phyloP scores from a whole-genome alignment of 1,140 invertebrate species.

The Cyphomyrmex costatus region DNA sequence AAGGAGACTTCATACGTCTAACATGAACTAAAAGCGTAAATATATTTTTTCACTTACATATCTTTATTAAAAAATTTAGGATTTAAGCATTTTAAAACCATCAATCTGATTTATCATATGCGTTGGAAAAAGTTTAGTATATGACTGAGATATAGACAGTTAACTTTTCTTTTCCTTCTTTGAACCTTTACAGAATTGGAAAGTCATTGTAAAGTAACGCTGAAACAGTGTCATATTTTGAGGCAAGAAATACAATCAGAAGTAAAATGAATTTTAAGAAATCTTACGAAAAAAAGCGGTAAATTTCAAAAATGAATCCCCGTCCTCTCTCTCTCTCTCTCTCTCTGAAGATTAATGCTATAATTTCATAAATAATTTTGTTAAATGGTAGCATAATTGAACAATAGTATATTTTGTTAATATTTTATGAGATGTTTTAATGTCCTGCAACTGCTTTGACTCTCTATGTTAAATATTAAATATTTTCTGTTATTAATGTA shows the following conservation, averaged over 20 bases:
- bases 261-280: too few species aligned
- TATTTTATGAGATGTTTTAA: neutral
- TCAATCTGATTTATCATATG: neutral
- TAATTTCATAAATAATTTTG: neutral
- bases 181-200: too few species aligned
- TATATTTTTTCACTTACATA: neutral
- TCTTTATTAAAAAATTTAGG: neutral
- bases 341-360: neutral
- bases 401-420: neutral
- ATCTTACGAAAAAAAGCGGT: too few species aligned
- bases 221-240: too few species aligned
- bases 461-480: neutral
- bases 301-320: too few species aligned
- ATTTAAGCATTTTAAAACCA: neutral
- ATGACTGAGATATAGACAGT: neutral
- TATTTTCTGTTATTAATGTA: neutral
- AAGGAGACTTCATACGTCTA: neutral
- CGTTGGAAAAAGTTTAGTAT: neutral
- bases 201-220: too few species aligned
- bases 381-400: neutral
- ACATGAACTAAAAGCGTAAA: neutral
- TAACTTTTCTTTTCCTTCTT: neutral
- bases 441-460: neutral
- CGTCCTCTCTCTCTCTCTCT: too few species aligned
- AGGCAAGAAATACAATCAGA: too few species aligned